Evolutionary conservation across 1,140 invertebrate species (phyloP).

Genomic region (Tachypleus tridentatus): DNA sequence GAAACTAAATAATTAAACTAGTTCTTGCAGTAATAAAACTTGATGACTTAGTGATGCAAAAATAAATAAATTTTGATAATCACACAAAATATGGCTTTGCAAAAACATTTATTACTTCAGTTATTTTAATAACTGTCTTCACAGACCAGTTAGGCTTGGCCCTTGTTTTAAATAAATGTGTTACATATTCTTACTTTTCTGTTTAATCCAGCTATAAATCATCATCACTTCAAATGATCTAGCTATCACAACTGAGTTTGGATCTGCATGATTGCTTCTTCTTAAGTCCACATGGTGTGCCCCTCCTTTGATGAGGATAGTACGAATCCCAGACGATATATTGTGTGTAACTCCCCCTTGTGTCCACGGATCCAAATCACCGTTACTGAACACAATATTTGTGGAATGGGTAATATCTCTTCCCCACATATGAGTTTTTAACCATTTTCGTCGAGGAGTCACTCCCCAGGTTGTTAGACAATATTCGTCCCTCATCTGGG

Average conservation of each 20-base stretch:
- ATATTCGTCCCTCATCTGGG: constrained; percentile 14
- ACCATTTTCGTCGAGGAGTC: constrained; percentile 11
- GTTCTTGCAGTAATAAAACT: no score
- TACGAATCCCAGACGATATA: constrained; percentile 49
- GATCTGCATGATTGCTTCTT: constrained; percentile 50
- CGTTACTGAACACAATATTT: constrained; percentile 86
- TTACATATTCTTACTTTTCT: no score
- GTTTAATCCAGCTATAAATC: constrained; percentile 52
- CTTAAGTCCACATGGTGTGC: constrained; percentile 88
- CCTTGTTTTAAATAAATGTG: no score
- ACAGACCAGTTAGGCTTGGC: no score
- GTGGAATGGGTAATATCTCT: constrained; percentile 43
- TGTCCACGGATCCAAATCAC: constrained; percentile 83
- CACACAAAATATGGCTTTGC: no score
- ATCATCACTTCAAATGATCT: constrained; percentile 50
- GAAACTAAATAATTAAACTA: no score
- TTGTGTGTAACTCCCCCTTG: constrained; percentile 62
- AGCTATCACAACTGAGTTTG: constrained; percentile 50
- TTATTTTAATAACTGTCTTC: no score
- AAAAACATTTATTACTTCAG: no score
- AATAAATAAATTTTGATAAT: no score
- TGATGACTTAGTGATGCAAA: no score
- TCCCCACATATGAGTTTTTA: constrained; percentile 12
- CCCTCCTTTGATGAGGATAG: constrained; percentile 69
- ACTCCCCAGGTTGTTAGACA: constrained; percentile 13